Percentiles rank a stretch among this genome's conserved stretches.
Conservation (phyloP, 2,113 vertebrate genomes). For the Speoplatyrhinus poulsoni region DNA sequence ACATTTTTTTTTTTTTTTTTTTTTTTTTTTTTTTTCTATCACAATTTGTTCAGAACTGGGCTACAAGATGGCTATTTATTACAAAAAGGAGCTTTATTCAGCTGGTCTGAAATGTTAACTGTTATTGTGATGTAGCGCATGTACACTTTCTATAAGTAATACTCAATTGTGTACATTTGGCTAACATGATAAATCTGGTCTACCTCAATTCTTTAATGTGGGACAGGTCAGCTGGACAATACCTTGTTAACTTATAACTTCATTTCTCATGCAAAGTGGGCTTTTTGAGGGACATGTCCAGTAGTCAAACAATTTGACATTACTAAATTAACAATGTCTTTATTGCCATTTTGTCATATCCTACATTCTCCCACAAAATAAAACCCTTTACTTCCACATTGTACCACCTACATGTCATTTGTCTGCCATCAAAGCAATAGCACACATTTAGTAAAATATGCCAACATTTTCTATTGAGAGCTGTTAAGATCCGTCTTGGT, state of each 20-base stretch:
- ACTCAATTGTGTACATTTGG: conserved; percentile 45
- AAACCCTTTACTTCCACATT: background rate
- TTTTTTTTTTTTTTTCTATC: background rate
- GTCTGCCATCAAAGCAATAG: conserved; percentile 38
- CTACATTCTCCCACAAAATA: background rate
- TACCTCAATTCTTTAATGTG: conserved; percentile 72
- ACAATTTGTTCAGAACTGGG: background rate
- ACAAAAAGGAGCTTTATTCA: conserved; percentile 52
- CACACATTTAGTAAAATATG: conserved; percentile 9
- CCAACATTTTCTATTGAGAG: conserved; percentile 2
- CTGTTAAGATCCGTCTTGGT: conserved; percentile 3
- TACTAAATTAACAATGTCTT: too few relatives aligned
- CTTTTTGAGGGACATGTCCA: too few relatives aligned
- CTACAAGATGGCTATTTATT: conserved; percentile 5
- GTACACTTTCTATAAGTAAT: conserved; percentile 10
- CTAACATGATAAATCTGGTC: conserved; percentile 71
- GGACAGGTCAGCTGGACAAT: background rate
- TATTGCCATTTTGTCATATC: background rate
- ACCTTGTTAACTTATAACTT: background rate
- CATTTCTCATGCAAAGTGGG: background rate
- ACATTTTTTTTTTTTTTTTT: conserved; percentile 16
- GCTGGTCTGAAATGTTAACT: conserved; percentile 66
- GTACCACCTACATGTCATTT: background rate
- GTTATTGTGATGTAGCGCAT: background rate
- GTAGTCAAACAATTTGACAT: too few relatives aligned